Conservation (phyloP, 2,888 invertebrate genomes). For the Clanis bilineata region DNA sequence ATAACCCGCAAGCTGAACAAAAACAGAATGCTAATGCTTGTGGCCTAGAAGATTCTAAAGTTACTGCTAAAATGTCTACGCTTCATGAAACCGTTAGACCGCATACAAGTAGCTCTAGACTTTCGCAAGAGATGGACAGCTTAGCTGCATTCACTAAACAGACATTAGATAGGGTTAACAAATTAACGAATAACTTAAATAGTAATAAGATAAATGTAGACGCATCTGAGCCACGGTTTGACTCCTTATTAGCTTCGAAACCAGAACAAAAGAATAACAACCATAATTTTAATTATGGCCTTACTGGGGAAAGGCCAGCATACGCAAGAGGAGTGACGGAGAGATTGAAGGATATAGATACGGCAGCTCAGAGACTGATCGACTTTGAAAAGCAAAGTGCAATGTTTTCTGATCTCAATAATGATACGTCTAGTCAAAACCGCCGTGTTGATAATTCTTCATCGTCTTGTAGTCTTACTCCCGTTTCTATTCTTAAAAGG, state of each 20-base stretch:
- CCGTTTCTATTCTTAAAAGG: conserved; percentile 87
- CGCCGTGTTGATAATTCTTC: conserved; percentile 70
- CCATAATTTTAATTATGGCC: conserved; percentile 64
- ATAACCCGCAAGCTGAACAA: conserved; percentile 44
- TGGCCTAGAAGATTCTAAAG: conserved; percentile 52
- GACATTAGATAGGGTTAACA: conserved; percentile 86
- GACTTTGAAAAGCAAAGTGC: conserved; percentile 81
- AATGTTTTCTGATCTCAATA: conserved; percentile 81
- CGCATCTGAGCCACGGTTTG: conserved; percentile 60
- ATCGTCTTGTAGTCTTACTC: conserved; percentile 68
- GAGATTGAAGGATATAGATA: conserved; percentile 76
- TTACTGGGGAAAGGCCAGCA: conserved; percentile 53
- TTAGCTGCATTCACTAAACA: conserved; percentile 85
- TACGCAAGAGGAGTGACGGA: conserved; percentile 71
- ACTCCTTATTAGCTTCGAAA: conserved; percentile 62
- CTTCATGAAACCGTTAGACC: conserved; percentile 73
- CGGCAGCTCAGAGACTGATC: conserved; percentile 78
- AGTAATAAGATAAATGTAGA: conserved; percentile 74
- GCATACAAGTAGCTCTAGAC: conserved; percentile 65
- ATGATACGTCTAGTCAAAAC: conserved; percentile 77
- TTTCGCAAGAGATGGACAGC: conserved; percentile 84
- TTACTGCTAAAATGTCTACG: conserved; percentile 65
- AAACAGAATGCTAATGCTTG: conserved; percentile 52
- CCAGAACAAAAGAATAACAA: conserved; percentile 61
- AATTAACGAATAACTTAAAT: conserved; percentile 81